phyloP scores from a whole-genome alignment of 2,888 invertebrate species.

The Rugalucina vietnamica region DNA sequence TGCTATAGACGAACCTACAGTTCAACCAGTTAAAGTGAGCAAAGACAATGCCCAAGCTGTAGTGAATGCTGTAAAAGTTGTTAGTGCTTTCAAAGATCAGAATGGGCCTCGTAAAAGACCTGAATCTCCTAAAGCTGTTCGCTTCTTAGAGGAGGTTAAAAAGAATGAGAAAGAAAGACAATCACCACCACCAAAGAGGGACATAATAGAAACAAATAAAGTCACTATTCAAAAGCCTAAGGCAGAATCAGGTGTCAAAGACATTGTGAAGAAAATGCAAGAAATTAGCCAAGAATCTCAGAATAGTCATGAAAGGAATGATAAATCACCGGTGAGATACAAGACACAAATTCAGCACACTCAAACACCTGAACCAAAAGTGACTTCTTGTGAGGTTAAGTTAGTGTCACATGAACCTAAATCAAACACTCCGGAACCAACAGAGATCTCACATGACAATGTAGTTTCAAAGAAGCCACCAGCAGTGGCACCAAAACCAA shows the following conservation, averaged over 20 bases:
- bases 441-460: background rate
- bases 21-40: background rate
- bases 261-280: background rate
- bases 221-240: background rate
- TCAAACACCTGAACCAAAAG: background rate
- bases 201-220: background rate
- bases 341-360: background rate
- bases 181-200: background rate
- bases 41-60: background rate
- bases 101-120: no score
- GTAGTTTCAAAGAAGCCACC: no score
- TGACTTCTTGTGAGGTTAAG: background rate
- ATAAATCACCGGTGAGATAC: background rate
- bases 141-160: background rate
- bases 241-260: background rate
- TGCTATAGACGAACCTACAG: slow-evolving; percentile 23
- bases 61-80: slow-evolving; percentile 28
- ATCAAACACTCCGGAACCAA: background rate
- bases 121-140: no score
- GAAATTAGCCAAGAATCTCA: background rate
- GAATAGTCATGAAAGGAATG: background rate
- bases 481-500: no score
- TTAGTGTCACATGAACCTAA: background rate
- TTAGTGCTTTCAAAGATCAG: slow-evolving; percentile 49
- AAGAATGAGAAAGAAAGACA: background rate